A percentile compares a stretch with the other conserved stretches of the same genome.
Evolutionary conservation across 2,113 vertebrate genomes (phyloP).

Genomic region (Crotalus viridis): DNA sequence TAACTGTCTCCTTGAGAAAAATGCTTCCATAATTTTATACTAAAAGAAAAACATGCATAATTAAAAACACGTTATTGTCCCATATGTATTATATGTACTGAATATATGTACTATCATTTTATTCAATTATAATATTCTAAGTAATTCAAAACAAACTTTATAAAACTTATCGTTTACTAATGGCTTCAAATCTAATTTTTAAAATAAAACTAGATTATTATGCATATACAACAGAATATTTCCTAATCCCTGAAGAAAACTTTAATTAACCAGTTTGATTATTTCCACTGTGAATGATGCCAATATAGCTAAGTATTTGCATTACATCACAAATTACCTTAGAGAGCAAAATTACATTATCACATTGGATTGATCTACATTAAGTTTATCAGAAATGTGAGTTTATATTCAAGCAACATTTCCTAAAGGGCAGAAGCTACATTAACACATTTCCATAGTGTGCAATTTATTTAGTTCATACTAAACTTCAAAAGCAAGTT

Average conservation of each 20-base stretch:
- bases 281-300: slow-evolving; percentile 64
- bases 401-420: slow-evolving; percentile 24
- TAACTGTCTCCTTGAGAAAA: background rate
- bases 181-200: slow-evolving; percentile 51
- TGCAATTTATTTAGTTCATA: slow-evolving; percentile 3
- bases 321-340: slow-evolving; percentile 69
- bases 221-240: slow-evolving; percentile 42
- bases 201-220: slow-evolving; percentile 58
- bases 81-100: background rate
- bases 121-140: slow-evolving; percentile 50
- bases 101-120: slow-evolving; percentile 42
- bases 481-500: background rate
- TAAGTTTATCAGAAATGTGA: slow-evolving; percentile 53
- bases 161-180: slow-evolving; percentile 59
- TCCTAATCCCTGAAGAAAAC: slow-evolving; percentile 72
- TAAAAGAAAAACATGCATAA: background rate
- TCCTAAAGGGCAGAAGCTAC: slow-evolving; percentile 32
- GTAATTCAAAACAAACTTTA: slow-evolving; percentile 52
- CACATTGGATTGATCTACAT: slow-evolving; percentile 65
- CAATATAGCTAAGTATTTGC: slow-evolving; percentile 68
- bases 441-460: slow-evolving; percentile 37
- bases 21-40: background rate
- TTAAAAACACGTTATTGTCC: background rate
- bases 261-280: slow-evolving; percentile 75
- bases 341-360: slow-evolving; percentile 66